Evolutionary conservation across 2,888 invertebrate species (phyloP).

Genomic region (Nematopogon swammerdamellus): DNA sequence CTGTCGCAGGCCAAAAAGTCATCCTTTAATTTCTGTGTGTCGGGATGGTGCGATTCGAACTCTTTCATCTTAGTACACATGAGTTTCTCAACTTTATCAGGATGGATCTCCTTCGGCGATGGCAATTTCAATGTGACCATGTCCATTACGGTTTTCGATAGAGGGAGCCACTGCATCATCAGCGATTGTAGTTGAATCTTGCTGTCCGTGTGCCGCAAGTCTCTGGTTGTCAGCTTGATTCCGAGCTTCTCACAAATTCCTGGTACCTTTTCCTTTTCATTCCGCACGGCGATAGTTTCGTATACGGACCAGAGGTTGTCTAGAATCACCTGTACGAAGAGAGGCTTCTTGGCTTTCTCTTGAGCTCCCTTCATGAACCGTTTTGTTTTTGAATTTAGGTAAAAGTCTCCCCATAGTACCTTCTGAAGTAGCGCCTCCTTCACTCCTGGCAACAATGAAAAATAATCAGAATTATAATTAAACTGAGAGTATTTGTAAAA

Average conservation of each 20-base stretch:
- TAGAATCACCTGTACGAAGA: conserved; percentile 89
- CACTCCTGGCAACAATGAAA: conserved; percentile 53
- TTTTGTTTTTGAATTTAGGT: conserved; percentile 80
- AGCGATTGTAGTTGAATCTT: conserved; percentile 77
- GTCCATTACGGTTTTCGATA: conserved; percentile 76
- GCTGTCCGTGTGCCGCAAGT: conserved; percentile 74
- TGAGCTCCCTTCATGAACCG: conserved; percentile 84
- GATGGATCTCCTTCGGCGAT: conserved; percentile 69
- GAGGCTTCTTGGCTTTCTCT: conserved; percentile 86
- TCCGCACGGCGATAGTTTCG: conserved; percentile 71
- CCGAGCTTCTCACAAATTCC: conserved; percentile 72
- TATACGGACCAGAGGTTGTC: conserved; percentile 92
- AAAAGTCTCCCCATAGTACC: conserved; percentile 95
- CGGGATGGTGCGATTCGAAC: conserved; percentile 62
- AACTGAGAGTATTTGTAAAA: neutral
- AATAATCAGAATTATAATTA: neutral
- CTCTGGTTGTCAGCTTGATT: conserved; percentile 71
- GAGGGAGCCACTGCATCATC: conserved; percentile 86
- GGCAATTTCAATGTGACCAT: conserved; percentile 83
- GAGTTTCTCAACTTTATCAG: conserved; percentile 78
- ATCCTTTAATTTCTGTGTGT: conserved; percentile 68
- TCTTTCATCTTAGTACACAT: conserved; percentile 70
- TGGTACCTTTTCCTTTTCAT: conserved; percentile 71
- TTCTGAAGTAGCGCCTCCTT: conserved; percentile 68
- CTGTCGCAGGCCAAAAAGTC: conserved; percentile 69